Conservation (phyloP, 2,888 invertebrate genomes). For the Acholoe squamosa region DNA sequence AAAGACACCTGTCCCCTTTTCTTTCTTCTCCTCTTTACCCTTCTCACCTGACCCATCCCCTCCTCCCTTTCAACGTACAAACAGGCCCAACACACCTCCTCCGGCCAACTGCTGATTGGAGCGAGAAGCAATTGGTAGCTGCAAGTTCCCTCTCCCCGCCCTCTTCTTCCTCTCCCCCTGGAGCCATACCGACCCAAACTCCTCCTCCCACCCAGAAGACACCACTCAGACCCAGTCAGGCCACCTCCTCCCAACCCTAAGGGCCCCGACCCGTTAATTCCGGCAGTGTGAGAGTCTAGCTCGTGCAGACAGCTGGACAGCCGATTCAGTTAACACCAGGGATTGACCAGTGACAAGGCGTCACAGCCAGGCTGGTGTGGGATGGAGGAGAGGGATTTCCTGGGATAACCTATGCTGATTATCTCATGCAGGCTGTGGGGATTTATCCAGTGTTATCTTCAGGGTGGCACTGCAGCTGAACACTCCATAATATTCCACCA, state of each 20-base stretch:
- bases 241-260: neutral
- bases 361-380: neutral
- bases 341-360: neutral
- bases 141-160: neutral
- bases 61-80: constrained; percentile 3
- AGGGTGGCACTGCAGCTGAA: too few species aligned
- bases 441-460: too few species aligned
- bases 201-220: neutral
- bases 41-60: neutral
- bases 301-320: neutral
- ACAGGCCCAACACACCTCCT: neutral
- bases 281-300: neutral
- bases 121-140: constrained; percentile 26
- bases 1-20: neutral
- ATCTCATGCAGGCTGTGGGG: too few species aligned
- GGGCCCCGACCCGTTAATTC: neutral
- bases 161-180: neutral
- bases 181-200: neutral
- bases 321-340: neutral
- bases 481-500: too few species aligned
- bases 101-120: neutral
- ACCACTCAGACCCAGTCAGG: neutral
- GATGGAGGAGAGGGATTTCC: neutral
- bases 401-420: too few species aligned
- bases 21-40: neutral